Evolutionary conservation across 2,113 vertebrate species (phyloP).

Genomic region (Malaclemys terrapin): DNA sequence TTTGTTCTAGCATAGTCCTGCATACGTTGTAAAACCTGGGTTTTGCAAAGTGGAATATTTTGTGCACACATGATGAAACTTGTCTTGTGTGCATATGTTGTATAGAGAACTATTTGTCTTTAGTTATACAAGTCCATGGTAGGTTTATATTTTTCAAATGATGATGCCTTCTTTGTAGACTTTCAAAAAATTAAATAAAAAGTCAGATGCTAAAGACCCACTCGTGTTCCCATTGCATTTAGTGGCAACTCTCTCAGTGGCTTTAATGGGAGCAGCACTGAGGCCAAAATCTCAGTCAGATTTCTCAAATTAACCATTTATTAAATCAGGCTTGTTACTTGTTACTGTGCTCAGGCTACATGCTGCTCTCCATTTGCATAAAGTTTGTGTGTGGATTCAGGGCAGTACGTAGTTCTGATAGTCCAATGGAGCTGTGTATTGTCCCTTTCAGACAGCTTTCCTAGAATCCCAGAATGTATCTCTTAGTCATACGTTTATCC

Average conservation of each 20-base stretch:
- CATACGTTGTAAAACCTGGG: not conserved
- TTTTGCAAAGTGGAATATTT: not conserved
- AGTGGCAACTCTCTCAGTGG: not conserved
- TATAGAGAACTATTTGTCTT: not conserved
- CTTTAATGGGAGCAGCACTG: not conserved
- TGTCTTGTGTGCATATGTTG: not conserved
- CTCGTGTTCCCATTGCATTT: not conserved
- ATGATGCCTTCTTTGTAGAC: not conserved
- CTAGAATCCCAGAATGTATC: not conserved
- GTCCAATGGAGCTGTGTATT: not conserved
- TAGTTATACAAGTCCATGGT: not conserved
- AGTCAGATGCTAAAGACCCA: not conserved
- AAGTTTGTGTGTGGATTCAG: not conserved
- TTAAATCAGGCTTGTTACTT: too few species aligned
- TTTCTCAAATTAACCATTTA: too few species aligned
- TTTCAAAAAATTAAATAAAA: rapidly evolving
- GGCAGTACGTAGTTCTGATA: not conserved
- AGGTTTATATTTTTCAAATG: not conserved
- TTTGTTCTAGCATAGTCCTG: not conserved
- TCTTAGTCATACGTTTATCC: not conserved
- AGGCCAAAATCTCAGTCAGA: not conserved
- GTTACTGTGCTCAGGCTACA: not conserved
- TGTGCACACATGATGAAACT: not conserved
- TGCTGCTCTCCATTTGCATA: not conserved
- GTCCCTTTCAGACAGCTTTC: not conserved